A percentile compares a stretch with the other conserved stretches of the same genome.
These are phyloP conservation scores for Candidula unifasciata DNA, from an alignment of 2,888 invertebrate species.

Conservation along the genomic window DNA sequence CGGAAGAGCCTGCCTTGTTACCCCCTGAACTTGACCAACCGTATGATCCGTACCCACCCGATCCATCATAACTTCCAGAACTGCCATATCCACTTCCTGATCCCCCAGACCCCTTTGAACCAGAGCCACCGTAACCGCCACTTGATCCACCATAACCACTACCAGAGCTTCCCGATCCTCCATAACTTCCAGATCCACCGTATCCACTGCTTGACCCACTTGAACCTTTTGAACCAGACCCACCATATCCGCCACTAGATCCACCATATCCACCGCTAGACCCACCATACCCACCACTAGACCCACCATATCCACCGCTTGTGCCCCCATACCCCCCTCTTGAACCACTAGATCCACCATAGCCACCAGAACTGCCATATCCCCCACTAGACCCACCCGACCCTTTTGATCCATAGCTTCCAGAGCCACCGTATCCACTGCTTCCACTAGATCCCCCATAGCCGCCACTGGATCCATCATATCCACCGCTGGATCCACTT, in stretches of 20 bases:
- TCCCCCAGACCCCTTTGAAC: background rate
- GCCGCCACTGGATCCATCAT: background rate
- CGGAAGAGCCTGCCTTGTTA: slow-evolving; percentile 3
- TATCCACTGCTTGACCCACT: background rate
- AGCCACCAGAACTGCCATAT: background rate
- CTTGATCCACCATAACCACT: background rate
- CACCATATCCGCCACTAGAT: slow-evolving; percentile 7
- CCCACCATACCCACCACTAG: background rate
- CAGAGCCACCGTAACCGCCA: background rate
- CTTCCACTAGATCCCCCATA: slow-evolving; percentile 28
- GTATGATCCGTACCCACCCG: background rate
- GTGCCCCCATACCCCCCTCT: background rate
- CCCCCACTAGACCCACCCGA: background rate
- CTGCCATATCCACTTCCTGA: background rate
- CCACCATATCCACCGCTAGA: slow-evolving; percentile 15
- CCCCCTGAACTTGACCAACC: background rate
- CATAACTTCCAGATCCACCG: background rate
- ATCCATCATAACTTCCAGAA: background rate
- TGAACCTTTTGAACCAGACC: background rate
- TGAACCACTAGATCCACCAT: background rate
- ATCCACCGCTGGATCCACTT: background rate
- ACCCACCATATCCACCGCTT: background rate
- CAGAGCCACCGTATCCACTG: background rate
- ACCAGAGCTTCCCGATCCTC: background rate
- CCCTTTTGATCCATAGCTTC: background rate